phyloP scores from a whole-genome alignment of 2,888 invertebrate genomes.

The Lysandra coridon region DNA sequence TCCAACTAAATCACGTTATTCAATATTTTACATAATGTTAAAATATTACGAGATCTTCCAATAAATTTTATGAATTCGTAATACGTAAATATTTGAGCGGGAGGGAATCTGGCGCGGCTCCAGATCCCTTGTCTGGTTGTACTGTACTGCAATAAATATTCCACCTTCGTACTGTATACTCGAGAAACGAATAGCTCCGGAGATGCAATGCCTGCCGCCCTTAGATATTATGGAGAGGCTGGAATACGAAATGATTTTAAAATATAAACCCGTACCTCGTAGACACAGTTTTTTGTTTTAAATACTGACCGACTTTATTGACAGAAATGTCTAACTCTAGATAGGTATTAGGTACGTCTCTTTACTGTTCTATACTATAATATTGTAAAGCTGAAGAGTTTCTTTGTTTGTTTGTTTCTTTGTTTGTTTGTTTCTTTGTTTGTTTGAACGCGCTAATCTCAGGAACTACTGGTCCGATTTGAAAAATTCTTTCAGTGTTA shows the following conservation, averaged over 20 bases:
- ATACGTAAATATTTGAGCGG: conserved; percentile 37
- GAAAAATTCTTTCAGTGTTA: too few relatives aligned
- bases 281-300: not conserved
- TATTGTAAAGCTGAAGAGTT: too few relatives aligned
- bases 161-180: conserved; percentile 34
- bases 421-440: too few relatives aligned
- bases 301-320: not conserved
- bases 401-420: too few relatives aligned
- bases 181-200: conserved; percentile 31
- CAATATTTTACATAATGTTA: conserved; percentile 24
- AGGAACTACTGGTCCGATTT: too few relatives aligned
- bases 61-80: conserved; percentile 29
- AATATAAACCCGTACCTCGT: not conserved
- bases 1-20: not conserved
- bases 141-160: conserved; percentile 37
- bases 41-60: conserved; percentile 14
- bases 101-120: conserved; percentile 35
- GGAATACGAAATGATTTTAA: not conserved
- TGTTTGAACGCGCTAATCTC: too few relatives aligned
- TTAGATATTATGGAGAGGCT: not conserved
- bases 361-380: too few relatives aligned
- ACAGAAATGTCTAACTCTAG: too few relatives aligned
- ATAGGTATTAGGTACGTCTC: too few relatives aligned
- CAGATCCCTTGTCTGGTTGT: conserved; percentile 38
- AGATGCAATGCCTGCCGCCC: conserved; percentile 25